Base-by-base conservation (phyloP, 2,888 invertebrate genomes). In the Chrysolina haemoptera region DNA sequence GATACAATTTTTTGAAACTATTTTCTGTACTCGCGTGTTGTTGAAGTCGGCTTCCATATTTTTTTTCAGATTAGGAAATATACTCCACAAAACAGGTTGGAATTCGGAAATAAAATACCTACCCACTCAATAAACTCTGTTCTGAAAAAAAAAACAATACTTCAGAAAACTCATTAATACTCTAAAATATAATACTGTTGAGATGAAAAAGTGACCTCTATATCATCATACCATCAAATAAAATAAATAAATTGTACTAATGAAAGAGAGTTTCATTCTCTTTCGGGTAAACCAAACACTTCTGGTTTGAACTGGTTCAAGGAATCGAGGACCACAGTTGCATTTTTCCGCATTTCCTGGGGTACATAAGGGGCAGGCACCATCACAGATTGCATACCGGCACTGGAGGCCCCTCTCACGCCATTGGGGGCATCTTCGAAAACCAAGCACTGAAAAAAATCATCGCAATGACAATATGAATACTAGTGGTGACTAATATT, bases 361-460 rank as follows among this genome's bases (percentile, higher is more conserved):
- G 89, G 87, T 18, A 92, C 86, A n/a, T 81, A 78, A 8, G 85
- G 77, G 84, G 95, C 94, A 0, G 96, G 96, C 1, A 96, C 94
- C 94, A 96, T 94, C 0, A 96, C 93, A 0, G 91, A 92, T 86
- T 95, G 95, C 97, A 97, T 98, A 12, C 94, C 94, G 0, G 97
- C 97, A 22, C 91, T 90, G 35, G 91, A 84, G 0, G 93, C 97
- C 0, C 95, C 95, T 35, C 91, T 90, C 0, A 97, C 95, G 1
- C 98, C 98, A 86, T 96, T 96, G 0, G 95, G 94, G 0, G 98
- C 95, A 88, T 98, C 98, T 89, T 98, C 98, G 85, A 97, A 95
- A 2, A 96, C 97, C 75, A 97, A 88, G 83, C 95, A 95, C 83
- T 84, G 71, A 46, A 79, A 79, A 75, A 66, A 62, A 48, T 66